These are phyloP conservation scores for Heliconius congener DNA, from an alignment of 1,140 invertebrate species.

Conservation along the genomic window DNA sequence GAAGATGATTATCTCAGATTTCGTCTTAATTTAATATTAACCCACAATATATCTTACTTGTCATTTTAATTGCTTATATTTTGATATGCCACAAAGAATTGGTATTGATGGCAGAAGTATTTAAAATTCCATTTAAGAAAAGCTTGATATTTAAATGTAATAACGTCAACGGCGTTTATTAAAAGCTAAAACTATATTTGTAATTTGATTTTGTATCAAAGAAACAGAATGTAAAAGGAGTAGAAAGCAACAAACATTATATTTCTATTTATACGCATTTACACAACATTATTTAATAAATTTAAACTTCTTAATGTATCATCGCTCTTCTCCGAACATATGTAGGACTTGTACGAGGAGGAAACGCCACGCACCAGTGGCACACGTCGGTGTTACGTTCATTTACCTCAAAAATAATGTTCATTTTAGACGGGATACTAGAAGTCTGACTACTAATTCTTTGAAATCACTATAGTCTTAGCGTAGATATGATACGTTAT, in stretches of 20 bases:
- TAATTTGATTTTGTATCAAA: no score
- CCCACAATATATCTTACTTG: constrained; percentile 29
- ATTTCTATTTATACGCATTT: background rate
- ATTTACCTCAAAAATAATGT: constrained; percentile 10
- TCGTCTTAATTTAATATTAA: constrained; percentile 36
- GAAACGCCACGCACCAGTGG: background rate
- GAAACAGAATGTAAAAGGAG: no score
- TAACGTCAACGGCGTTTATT: no score
- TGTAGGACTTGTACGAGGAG: background rate
- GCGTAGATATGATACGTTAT: background rate
- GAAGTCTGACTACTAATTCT: background rate
- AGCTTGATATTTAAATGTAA: no score
- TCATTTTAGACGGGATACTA: background rate
- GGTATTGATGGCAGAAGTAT: no score
- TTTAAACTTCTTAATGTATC: background rate
- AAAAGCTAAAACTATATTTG: no score
- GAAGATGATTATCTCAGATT: constrained; percentile 43
- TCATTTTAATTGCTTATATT: constrained; percentile 20
- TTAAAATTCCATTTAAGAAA: no score
- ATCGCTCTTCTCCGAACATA: background rate
- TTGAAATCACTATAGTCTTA: no score
- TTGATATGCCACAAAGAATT: background rate
- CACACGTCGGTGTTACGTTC: background rate
- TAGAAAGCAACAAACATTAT: no score
- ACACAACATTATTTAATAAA: no score